A percentile compares a stretch with the other conserved stretches of the same genome.
phyloP scores from a whole-genome alignment of 2,113 vertebrate genomes.

The Gavia stellata region DNA sequence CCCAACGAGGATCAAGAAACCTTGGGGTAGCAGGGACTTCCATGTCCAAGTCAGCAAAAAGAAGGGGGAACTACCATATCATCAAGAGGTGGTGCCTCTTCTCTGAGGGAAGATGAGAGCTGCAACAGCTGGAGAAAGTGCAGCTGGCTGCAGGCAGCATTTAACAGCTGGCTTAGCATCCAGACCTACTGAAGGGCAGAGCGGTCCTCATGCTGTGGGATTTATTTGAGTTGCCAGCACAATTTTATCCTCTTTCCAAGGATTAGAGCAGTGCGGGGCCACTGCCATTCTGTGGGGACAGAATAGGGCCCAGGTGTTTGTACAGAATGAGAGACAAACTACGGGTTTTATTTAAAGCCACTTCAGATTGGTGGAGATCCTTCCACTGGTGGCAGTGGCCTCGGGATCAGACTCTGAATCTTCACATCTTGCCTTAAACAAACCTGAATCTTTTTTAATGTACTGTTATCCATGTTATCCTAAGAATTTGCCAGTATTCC shows the following conservation, averaged over 20 bases:
- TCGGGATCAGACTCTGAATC: neutral
- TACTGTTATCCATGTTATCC: neutral
- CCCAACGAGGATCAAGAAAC: neutral
- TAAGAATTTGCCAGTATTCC: neutral
- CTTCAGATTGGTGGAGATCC: neutral
- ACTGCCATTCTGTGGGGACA: neutral
- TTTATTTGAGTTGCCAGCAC: neutral
- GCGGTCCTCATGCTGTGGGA: rapidly evolving
- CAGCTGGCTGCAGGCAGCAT: neutral
- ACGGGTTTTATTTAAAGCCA: neutral
- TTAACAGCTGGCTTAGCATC: neutral
- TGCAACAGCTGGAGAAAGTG: neutral
- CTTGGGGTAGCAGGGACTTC: neutral
- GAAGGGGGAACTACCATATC: neutral
- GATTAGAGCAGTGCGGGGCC: neutral
- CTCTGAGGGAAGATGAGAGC: neutral
- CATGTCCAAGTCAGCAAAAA: neutral
- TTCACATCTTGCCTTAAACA: neutral
- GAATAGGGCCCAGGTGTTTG: neutral
- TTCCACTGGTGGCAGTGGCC: neutral
- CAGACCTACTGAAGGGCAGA: neutral
- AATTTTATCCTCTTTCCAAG: neutral
- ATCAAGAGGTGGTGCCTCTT: neutral
- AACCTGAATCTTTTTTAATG: neutral
- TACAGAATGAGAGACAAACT: neutral